Conservation (phyloP, 1,140 invertebrate genomes). For the Goniozus legneri region DNA sequence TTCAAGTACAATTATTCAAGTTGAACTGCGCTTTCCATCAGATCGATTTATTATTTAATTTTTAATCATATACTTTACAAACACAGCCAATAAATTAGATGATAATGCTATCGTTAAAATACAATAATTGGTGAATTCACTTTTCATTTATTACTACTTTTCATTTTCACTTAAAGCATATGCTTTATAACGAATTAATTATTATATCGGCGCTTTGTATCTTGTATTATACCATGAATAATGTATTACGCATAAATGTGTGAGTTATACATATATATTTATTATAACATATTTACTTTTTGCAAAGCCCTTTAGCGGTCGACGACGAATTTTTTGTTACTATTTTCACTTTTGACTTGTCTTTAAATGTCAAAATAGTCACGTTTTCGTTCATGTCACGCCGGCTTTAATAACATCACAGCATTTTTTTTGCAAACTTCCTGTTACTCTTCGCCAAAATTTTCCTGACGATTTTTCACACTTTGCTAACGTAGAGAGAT, state of each 20-base stretch:
- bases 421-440: conserved; percentile 20
- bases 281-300: conserved; percentile 5
- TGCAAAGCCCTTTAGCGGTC: conserved; percentile 12
- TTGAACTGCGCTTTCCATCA: too few relatives aligned
- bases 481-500: background rate
- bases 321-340: background rate
- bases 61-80: conserved; percentile 38
- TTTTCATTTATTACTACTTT: background rate
- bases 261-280: conserved; percentile 1
- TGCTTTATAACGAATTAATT: too few relatives aligned
- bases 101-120: conserved; percentile 28
- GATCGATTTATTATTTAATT: conserved; percentile 37
- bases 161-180: too few relatives aligned
- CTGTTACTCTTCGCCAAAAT: background rate
- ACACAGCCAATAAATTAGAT: conserved; percentile 38
- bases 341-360: conserved; percentile 7
- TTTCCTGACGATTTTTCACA: background rate
- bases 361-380: conserved; percentile 27
- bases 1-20: background rate
- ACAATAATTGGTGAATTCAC: conserved; percentile 4
- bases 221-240: too few relatives aligned
- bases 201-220: too few relatives aligned
- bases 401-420: conserved; percentile 25
- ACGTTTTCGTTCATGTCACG: conserved; percentile 13
- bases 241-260: too few relatives aligned